Conservation (phyloP, 2,888 invertebrate genomes). For the Mactromeris polynyma region DNA sequence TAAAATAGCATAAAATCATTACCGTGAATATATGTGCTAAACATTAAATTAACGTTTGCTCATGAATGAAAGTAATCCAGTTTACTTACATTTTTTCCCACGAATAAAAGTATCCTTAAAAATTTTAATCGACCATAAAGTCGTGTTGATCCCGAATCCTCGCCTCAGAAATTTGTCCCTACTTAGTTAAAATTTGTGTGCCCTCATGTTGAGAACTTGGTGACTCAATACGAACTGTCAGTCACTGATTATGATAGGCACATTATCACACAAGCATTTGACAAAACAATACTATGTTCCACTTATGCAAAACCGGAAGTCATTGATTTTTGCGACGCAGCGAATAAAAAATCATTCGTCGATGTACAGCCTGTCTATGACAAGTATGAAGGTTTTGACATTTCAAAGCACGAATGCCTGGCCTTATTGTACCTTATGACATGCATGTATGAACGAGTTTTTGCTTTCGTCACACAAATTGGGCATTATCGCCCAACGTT, state of each 20-base stretch:
- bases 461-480: neutral
- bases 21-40: neutral
- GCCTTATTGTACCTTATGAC: neutral
- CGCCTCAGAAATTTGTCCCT: neutral
- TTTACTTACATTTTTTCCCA: neutral
- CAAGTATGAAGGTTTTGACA: slow-evolving; percentile 4
- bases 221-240: slow-evolving; percentile 1
- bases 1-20: too few species aligned
- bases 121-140: neutral
- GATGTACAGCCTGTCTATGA: neutral
- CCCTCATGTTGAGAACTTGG: neutral
- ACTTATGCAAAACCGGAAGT: neutral
- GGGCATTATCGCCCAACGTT: neutral
- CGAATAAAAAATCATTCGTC: neutral
- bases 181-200: neutral
- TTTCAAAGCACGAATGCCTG: slow-evolving; percentile 7
- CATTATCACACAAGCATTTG: neutral
- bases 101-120: neutral
- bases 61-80: neutral
- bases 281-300: neutral
- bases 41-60: neutral
- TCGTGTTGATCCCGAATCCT: neutral
- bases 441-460: neutral
- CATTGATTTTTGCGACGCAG: slow-evolving; percentile 16
- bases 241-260: neutral